A percentile compares a stretch with the other conserved stretches of the same genome.
These are phyloP conservation scores for Rhineura floridana DNA, from an alignment of 2,113 vertebrate species.

Conservation along the genomic window DNA sequence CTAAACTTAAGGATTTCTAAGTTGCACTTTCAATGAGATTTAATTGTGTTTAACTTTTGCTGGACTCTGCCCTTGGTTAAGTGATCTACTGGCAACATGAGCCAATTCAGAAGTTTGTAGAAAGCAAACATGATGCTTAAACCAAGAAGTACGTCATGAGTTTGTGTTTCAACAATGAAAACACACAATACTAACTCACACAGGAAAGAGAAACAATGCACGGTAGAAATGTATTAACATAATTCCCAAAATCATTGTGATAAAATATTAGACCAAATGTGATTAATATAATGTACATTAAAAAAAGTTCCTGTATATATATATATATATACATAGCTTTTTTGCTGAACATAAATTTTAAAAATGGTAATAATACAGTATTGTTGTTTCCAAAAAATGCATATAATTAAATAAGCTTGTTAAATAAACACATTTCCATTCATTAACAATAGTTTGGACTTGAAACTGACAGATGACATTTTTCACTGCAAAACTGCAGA, in stretches of 20 bases:
- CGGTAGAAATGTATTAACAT: slow-evolving; percentile 66
- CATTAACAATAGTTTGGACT: slow-evolving; percentile 46
- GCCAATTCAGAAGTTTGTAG: slow-evolving; percentile 53
- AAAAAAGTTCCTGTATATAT: slow-evolving; percentile 48
- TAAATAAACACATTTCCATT: slow-evolving; percentile 47
- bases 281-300: slow-evolving; percentile 35
- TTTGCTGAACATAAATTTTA: slow-evolving; percentile 47
- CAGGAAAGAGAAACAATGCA: slow-evolving; percentile 66
- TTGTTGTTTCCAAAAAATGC: too few species aligned
- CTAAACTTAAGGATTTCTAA: neutral
- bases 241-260: slow-evolving; percentile 53
- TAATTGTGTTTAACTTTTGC: neutral
- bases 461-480: slow-evolving; percentile 36
- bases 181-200: slow-evolving; percentile 74
- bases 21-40: neutral
- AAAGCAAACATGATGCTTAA: slow-evolving; percentile 72
- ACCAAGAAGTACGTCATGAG: slow-evolving; percentile 68
- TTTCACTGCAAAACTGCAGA: slow-evolving; percentile 12
- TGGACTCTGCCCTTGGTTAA: neutral
- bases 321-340: slow-evolving; percentile 38
- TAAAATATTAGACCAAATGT: slow-evolving; percentile 37
- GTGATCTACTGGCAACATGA: slow-evolving; percentile 39
- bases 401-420: too few species aligned
- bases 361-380: slow-evolving; percentile 27
- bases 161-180: slow-evolving; percentile 69